Conservation (phyloP, 2,888 invertebrate genomes). For the Acanthoscelides obtectus region DNA sequence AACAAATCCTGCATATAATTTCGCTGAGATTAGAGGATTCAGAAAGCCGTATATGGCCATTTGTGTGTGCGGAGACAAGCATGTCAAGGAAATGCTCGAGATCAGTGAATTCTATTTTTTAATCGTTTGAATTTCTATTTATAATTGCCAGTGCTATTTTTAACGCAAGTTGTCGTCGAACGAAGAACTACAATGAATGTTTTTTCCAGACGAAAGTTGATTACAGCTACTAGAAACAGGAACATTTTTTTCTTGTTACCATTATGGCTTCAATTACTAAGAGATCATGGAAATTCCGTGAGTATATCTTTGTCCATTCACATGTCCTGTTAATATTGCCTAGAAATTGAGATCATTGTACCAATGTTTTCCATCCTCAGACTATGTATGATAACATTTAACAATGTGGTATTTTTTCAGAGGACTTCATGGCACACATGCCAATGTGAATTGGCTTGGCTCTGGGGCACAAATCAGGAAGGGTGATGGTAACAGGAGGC, state of each 20-base stretch:
- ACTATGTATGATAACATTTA: not conserved
- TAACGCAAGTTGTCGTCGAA: conserved; percentile 17
- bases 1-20: not conserved
- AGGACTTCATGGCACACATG: conserved; percentile 84
- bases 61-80: conserved; percentile 17
- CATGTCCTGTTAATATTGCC: not conserved
- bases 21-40: conserved; percentile 7
- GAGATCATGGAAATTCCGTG: conserved; percentile 81
- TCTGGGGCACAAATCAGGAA: conserved; percentile 85
- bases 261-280: conserved; percentile 48
- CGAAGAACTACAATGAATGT: conserved; percentile 26
- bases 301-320: conserved; percentile 43
- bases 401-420: conserved; percentile 49
- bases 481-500: conserved; percentile 90
- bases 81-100: conserved; percentile 37
- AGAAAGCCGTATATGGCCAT: conserved; percentile 34
- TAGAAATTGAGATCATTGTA: conserved; percentile 3
- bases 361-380: not conserved
- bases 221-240: conserved; percentile 1
- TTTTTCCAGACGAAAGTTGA: conserved; percentile 27
- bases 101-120: conserved; percentile 20
- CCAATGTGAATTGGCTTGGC: conserved; percentile 85
- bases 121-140: conserved; percentile 25
- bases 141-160: conserved; percentile 27
- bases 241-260: conserved; percentile 10